These are phyloP conservation scores for Hippasteria phrygiana DNA, from an alignment of 53 echinoderm and acorn worm species.

Conservation along the genomic window DNA sequence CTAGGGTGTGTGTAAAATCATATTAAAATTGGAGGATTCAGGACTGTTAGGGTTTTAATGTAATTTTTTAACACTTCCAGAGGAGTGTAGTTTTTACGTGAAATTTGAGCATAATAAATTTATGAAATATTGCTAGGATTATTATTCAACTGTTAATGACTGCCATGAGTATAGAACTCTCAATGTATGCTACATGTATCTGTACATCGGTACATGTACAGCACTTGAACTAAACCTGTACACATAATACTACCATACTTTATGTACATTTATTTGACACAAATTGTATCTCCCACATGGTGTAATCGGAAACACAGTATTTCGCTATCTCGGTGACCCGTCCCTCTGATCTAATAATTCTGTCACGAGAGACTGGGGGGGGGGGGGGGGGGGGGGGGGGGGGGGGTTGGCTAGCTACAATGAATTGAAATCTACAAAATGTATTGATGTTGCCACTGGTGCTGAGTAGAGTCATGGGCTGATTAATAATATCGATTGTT, in stretches of 20 bases:
- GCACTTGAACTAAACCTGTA: background rate
- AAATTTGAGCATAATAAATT: too few relatives aligned
- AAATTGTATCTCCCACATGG: background rate
- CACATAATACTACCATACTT: background rate
- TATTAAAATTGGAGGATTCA: too few relatives aligned
- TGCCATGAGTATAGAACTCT: too few relatives aligned
- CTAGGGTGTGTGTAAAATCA: too few relatives aligned
- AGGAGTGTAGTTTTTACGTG: too few relatives aligned
- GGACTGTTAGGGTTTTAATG: too few relatives aligned
- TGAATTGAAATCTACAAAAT: constrained; percentile 44
- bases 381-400: background rate
- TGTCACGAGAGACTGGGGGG: constrained; percentile 26
- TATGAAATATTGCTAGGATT: too few relatives aligned
- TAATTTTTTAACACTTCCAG: too few relatives aligned
- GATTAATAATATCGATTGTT: constrained; percentile 59
- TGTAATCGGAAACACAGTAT: background rate
- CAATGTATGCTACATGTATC: too few relatives aligned
- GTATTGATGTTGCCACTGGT: constrained; percentile 57
- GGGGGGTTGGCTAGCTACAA: background rate
- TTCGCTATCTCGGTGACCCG: background rate
- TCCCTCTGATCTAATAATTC: constrained; percentile 43
- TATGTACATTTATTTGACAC: background rate
- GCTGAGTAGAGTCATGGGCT: constrained; percentile 53
- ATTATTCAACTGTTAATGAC: too few relatives aligned
- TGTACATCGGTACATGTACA: background rate